Evolutionary conservation across 2,797 vertebrate species (phyloP).

Genomic region (Rallus crepitans): DNA sequence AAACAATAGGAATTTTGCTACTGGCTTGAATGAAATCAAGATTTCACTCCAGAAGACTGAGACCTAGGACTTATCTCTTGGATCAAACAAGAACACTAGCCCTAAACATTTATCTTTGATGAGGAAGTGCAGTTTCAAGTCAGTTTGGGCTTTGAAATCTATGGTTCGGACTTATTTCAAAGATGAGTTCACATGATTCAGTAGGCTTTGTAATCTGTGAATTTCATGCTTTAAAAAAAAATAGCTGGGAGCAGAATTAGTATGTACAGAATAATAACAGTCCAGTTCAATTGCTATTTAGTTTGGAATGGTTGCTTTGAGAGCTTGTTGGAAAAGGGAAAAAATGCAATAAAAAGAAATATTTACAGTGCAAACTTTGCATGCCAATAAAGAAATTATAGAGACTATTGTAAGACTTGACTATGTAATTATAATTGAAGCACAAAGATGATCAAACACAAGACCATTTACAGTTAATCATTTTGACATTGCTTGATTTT

Average conservation of each 20-base stretch:
- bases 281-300: constrained; percentile 61
- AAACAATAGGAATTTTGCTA: constrained; percentile 62
- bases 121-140: constrained; percentile 46
- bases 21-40: constrained; percentile 56
- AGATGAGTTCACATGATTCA: constrained; percentile 41
- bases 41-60: constrained; percentile 36
- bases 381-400: constrained; percentile 68
- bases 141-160: constrained; percentile 52
- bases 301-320: constrained; percentile 63
- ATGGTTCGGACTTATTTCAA: constrained; percentile 24
- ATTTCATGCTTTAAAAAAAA: constrained; percentile 50
- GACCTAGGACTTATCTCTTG: constrained; percentile 13
- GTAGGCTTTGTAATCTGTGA: constrained; percentile 35
- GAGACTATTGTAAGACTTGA: constrained; percentile 40
- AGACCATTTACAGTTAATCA: constrained; percentile 46
- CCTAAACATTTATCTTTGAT: constrained; percentile 66
- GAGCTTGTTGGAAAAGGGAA: constrained; percentile 35
- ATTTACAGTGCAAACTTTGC: constrained; percentile 42
- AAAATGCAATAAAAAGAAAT: constrained; percentile 20
- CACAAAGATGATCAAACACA: constrained; percentile 56
- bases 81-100: constrained; percentile 57
- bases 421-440: constrained; percentile 56
- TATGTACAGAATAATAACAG: constrained; percentile 56
- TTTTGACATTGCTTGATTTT: constrained; percentile 51
- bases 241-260: constrained; percentile 60